phyloP scores from a whole-genome alignment of 1,140 invertebrate genomes.

The Araneus ventricosus region DNA sequence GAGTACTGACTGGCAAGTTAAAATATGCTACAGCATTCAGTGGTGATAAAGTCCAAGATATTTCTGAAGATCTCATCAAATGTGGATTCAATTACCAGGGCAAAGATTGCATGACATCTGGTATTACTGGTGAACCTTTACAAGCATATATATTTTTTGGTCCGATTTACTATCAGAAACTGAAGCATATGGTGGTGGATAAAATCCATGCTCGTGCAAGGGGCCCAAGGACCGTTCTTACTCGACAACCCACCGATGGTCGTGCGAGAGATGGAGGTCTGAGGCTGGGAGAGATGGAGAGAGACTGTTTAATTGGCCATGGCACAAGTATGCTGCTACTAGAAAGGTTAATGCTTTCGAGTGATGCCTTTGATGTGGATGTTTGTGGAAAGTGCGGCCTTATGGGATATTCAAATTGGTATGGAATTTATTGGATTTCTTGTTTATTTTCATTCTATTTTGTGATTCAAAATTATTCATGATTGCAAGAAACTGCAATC shows the following conservation, averaged over 20 bases:
- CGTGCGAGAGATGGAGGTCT: slow-evolving; percentile 98
- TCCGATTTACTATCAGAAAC: slow-evolving; percentile 94
- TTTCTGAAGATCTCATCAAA: slow-evolving; percentile 89
- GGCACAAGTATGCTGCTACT: slow-evolving; percentile 98
- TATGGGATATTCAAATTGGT: slow-evolving; percentile 96
- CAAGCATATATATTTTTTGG: slow-evolving; percentile 95
- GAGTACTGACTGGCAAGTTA: slow-evolving; percentile 93
- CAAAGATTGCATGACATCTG: slow-evolving; percentile 99
- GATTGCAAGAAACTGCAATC: no score
- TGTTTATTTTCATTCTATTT: no score
- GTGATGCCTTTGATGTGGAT: slow-evolving; percentile 97
- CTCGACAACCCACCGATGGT: slow-evolving; percentile 98
- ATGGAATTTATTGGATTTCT: slow-evolving; percentile 64
- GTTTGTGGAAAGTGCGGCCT: slow-evolving; percentile 97
- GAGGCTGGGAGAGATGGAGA: slow-evolving; percentile 98
- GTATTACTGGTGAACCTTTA: slow-evolving; percentile 95
- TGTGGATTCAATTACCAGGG: slow-evolving; percentile 98
- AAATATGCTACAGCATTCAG: slow-evolving; percentile 98
- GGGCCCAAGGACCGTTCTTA: slow-evolving; percentile 95
- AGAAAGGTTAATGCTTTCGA: slow-evolving; percentile 98
- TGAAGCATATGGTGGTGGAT: slow-evolving; percentile 99
- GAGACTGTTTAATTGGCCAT: slow-evolving; percentile 99
- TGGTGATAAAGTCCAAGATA: slow-evolving; percentile 92
- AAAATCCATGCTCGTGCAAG: slow-evolving; percentile 99
- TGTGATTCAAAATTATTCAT: no score